Evolutionary conservation across 1,140 invertebrate species (phyloP), one percentile per base, ranked within the genome.

Genomic region (Brachionus calyciflorus): DNA sequence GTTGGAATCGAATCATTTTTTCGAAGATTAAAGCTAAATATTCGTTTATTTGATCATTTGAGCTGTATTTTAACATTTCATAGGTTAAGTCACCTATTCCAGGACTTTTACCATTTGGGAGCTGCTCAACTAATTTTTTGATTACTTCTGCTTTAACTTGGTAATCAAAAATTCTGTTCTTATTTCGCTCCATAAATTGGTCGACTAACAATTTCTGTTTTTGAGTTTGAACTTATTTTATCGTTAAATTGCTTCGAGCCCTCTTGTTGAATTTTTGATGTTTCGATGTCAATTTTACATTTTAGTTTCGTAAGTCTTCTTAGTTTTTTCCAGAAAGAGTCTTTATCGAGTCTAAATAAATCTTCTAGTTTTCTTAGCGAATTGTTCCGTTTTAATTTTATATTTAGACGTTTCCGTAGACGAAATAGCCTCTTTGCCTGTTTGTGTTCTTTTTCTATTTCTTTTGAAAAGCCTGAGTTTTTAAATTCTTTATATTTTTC

Each of bases 371-470:
- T 55, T 55, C 51, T 24, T 26, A 55, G 26, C 14, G 51, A 21
- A 26, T 55, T 55, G 26, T 55, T 55, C 14, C 51, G 51, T 26
- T 55, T 55, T 14, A 55, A 26, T 28, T 55, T 55, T 14, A 55
- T 55, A 55, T 60, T 60, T 33, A 60, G n/a, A 60, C 28, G 53
- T 57, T 57, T 57, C 33, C 53, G 28, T 60, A 60, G 33, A 30
- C 55, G 28, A 30, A 60, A 60, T 60, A 30, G 26, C n/a, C 12
- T 10, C 33, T 60, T 60, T 26, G 55, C 55, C 14, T 60, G 26
- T 60, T 30, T 60, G 55, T 60, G 28, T 60, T 60, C 55, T 60
- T 33, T 60, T 28, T 33, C 55, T 26, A 60, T 14, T 60, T 60
- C 55, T 30, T 33, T 60, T 26, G 55, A 28, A 60, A 60, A 60